A percentile compares a stretch with the other conserved stretches of the same genome.
phyloP scores from a whole-genome alignment of 2,888 invertebrate species.

The Amphimallon solstitiale region DNA sequence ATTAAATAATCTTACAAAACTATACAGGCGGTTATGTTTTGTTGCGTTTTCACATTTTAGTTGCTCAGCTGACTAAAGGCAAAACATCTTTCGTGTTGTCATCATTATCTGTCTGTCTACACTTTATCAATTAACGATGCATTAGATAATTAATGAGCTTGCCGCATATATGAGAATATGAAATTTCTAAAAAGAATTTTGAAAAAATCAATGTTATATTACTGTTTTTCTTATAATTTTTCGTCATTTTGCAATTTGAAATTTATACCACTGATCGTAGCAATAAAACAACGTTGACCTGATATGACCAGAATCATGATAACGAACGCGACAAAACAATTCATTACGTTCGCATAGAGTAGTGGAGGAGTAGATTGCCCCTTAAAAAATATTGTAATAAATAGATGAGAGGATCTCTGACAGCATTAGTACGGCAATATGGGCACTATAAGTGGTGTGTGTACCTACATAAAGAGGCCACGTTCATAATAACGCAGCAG shows the following conservation, averaged over 20 bases:
- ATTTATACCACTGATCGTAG: not conserved
- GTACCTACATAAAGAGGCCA: not conserved
- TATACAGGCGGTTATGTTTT: too few species aligned
- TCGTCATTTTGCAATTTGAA: not conserved
- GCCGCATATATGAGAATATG: too few species aligned
- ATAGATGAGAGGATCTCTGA: too few species aligned
- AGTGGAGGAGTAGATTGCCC: not conserved
- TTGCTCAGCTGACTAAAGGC: too few species aligned
- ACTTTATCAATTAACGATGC: too few species aligned
- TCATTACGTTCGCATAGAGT: not conserved
- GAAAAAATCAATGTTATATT: not conserved
- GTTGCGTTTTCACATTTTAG: too few species aligned
- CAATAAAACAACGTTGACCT: not conserved
- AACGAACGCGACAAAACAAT: not conserved
- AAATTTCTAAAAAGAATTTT: not conserved
- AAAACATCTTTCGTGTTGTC: too few species aligned
- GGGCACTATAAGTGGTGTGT: not conserved
- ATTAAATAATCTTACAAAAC: too few species aligned
- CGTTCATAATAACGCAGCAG: not conserved
- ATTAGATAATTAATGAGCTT: too few species aligned
- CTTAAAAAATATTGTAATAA: constrained; percentile 2
- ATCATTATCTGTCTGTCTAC: too few species aligned
- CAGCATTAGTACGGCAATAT: not conserved
- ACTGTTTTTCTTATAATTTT: not conserved
- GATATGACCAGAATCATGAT: not conserved